Conservation (phyloP, 2,797 vertebrate species). For the Gymnodraco acuticeps region DNA sequence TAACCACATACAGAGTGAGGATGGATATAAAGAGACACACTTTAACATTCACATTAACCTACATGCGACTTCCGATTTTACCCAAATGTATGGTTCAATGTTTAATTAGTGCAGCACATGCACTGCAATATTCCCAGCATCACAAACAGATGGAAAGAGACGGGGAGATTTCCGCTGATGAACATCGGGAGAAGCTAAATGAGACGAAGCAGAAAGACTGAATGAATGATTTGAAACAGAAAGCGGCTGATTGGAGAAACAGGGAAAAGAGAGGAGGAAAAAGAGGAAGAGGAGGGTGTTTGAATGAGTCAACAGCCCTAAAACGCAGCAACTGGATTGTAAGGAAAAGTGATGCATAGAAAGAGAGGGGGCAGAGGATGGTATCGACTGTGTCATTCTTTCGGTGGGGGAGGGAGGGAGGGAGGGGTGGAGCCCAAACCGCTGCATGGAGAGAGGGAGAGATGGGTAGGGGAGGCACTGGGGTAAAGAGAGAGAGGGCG, state of each 20-base stretch:
- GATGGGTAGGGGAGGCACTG: constrained; percentile 4
- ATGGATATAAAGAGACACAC: not conserved
- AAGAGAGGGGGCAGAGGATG: constrained; percentile 31
- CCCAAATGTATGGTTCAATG: not conserved
- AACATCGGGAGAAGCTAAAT: not conserved
- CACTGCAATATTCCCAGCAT: not conserved
- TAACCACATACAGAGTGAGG: not conserved
- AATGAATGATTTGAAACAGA: constrained; percentile 5
- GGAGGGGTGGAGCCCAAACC: constrained; percentile 54
- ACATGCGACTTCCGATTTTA: not conserved
- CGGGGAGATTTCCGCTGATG: not conserved
- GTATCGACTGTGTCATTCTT: constrained; percentile 42
- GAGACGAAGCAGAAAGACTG: not conserved
- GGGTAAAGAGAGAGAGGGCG: not conserved
- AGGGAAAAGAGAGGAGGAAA: not conserved
- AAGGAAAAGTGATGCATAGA: constrained; percentile 16
- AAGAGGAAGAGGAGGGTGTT: constrained; percentile 6
- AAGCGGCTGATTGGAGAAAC: not conserved
- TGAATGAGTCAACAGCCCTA: constrained; percentile 19
- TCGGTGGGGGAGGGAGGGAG: constrained; percentile 1
- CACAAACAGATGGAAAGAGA: not conserved
- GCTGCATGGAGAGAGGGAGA: constrained; percentile 41
- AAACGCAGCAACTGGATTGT: not conserved
- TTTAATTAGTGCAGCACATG: not conserved
- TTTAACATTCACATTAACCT: not conserved